Evolutionary conservation across 2,888 invertebrate species (phyloP), one percentile per base, ranked within the genome.

Genomic region (Exephanes ischioxanthus): DNA sequence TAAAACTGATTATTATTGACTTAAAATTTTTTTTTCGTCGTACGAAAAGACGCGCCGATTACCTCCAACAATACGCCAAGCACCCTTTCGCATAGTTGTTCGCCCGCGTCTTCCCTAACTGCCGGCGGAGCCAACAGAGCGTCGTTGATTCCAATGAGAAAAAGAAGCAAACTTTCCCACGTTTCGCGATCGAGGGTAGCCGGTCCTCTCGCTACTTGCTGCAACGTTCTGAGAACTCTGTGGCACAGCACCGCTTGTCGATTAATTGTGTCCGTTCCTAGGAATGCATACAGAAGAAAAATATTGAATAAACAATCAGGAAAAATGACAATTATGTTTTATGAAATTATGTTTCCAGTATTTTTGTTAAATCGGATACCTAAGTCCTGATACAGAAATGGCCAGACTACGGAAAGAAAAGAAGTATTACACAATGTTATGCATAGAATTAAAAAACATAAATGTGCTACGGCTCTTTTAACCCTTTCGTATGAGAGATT

Each of bases 181-280:
- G 99, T 98, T 89, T 97, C 97, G 26, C 97, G 95, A 72, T 97
- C 97, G 90, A 99, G 95, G 75, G 95, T 95, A 87, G 95, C 96
- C 0, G 97, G 97, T 82, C 97, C 96, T 90, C 97, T 96, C 9
- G 97, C 97, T 7, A 97, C 96, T 90, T 97, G 96, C 91, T 98
- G 98, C 0, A 98, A 95, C 3, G 98, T 97, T 45, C 98, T 95
- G 58, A 99, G 94, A 16, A 99, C 98, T 86, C 98, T 96, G 94
- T 99, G 98, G 94, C 98, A 99, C 0, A 98, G 95, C 3, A 99
- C 97, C 0, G 99, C 99, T 95, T 99, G 99, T 86, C 98, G 96
- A 94, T 98, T 98, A 89, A 98, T 98, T 6, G 97, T 96, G 94
- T 99, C 99, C 61, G 97, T 96, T 90, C 97, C 98, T 98, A 37